Evolutionary conservation across 2,888 invertebrate species (phyloP), one percentile per base, ranked within the genome.

Genomic region (Frankliniella fusca): DNA sequence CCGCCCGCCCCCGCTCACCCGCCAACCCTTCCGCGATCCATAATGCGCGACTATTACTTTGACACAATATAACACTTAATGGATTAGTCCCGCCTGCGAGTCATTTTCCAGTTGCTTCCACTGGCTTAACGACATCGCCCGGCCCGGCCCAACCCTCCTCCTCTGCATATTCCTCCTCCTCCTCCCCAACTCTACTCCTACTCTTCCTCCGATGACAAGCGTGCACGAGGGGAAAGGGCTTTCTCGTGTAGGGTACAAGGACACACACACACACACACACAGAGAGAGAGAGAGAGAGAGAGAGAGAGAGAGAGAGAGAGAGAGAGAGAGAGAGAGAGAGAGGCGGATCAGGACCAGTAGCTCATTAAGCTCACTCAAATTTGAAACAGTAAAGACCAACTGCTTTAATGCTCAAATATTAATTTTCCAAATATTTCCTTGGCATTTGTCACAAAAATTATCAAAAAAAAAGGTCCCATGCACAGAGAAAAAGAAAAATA

Each of bases 11-110:
- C 54, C 54, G 15, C 18, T n/a, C n/a, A n/a, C 23, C 23, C 23
- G 27, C 54, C 70, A 76, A 76, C 70, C 70, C 70, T 76, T 76
- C 23, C 70, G n/a, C n/a, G 27, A 76, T 76, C 70, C 70, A 76
- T 76, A 76, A 76, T 76, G 70, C 70, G 27, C 70, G 70, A 76
- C 70, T 76, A 76, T 76, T 76, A 76, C 70, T 76, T 76, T 76
- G 70, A 76, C 70, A 23, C 70, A 23, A 76, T 76, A 76, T 76
- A 76, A 76, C 70, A 76, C 70, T 76, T 76, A 76, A 76, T 76
- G 70, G 70, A 76, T 76, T 76, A 76, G 70, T 12, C 70, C 23
- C 70, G 70, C 70, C 27, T 12, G 70, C 70, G 70, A 76, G 23
- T 76, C 70, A 76, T 76, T 76, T 76, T 76, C 70, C 70, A 76